Evolutionary conservation across 2,888 invertebrate genomes (phyloP).

Genomic region (Cremastobaeus sp.): DNA sequence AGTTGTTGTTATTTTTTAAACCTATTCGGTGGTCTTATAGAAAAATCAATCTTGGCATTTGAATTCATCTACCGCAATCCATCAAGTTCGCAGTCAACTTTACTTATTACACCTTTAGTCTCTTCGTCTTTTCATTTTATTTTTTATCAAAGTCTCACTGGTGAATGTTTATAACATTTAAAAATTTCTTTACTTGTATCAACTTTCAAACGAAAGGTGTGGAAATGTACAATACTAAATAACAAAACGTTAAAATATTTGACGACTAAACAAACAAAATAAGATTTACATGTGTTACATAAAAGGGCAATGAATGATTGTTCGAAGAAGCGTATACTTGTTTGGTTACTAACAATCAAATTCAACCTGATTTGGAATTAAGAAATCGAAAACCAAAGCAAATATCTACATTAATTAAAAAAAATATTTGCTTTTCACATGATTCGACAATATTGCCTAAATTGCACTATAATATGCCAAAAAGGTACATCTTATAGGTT

Average conservation of each 20-base stretch:
- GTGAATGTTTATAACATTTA: constrained; percentile 37
- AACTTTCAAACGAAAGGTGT: neutral
- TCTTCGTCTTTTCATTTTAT: neutral
- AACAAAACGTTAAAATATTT: constrained; percentile 47
- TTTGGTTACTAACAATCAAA: too few relatives aligned
- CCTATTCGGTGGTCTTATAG: constrained; percentile 56
- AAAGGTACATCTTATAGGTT: too few relatives aligned
- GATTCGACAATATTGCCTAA: too few relatives aligned
- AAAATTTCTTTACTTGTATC: constrained; percentile 12
- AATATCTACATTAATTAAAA: too few relatives aligned
- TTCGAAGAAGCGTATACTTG: too few relatives aligned
- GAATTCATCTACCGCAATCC: constrained; percentile 44
- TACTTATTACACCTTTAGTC: constrained; percentile 12
- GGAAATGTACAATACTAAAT: constrained; percentile 48
- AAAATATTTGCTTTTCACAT: too few relatives aligned
- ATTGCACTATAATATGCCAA: too few relatives aligned
- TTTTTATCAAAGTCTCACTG: constrained; percentile 46
- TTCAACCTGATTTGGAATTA: too few relatives aligned
- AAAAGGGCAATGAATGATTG: too few relatives aligned
- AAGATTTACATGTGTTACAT: too few relatives aligned
- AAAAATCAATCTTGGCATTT: constrained; percentile 56
- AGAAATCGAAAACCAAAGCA: too few relatives aligned
- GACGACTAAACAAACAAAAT: constrained; percentile 41
- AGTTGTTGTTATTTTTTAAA: constrained; percentile 42
- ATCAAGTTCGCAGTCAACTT: constrained; percentile 20